Evolutionary conservation across 2,888 invertebrate species (phyloP), one percentile per base, ranked within the genome.

Genomic region (Biston stratarius): DNA sequence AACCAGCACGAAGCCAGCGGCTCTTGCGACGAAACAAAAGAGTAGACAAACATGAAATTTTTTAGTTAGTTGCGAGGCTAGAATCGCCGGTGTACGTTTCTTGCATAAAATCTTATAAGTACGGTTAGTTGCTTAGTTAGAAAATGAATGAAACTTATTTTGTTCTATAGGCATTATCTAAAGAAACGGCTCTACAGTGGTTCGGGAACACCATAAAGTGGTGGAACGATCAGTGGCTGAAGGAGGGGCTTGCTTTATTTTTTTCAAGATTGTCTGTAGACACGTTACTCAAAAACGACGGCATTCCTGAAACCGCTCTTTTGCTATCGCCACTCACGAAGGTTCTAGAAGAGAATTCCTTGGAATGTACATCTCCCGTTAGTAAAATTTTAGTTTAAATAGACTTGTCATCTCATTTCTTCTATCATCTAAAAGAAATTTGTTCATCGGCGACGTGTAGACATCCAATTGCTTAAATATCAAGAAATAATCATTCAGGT

Each of bases 131-230:
- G 24, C 24, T 24, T 24, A 44, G 44, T 11, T 1, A 38, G 38
- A 8, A 38, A 38, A 38, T 8, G 6, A 38, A 38, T 47, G 6
- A 14, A 10, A 24, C 12, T 49, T 15, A 9, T 49, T 38, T 38
- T 33, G 6, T 49, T 12, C 33, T 11, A 0, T 12, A 33, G 33
- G 49, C 24, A 6, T 15, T 49, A 12, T 49, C 49, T 6, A 49
- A 49, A 33, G 49, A 33, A 33, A 49, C 11, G 11, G 49, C 49
- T 33, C 49, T 49, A 12, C 49, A 49, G 33, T 49, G 49, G 49
- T 33, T 49, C 0, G 49, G 49, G 12, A 49, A 33, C 33, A 96
- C 96, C 74, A 94, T 96, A 33, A 49, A 6, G 8, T 49, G 49
- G 49, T 49, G 49, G 10, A 48, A 62, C 14, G 58, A 49, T 36